Conservation (phyloP, 1,140 invertebrate species). For the Drusus annulatus region DNA sequence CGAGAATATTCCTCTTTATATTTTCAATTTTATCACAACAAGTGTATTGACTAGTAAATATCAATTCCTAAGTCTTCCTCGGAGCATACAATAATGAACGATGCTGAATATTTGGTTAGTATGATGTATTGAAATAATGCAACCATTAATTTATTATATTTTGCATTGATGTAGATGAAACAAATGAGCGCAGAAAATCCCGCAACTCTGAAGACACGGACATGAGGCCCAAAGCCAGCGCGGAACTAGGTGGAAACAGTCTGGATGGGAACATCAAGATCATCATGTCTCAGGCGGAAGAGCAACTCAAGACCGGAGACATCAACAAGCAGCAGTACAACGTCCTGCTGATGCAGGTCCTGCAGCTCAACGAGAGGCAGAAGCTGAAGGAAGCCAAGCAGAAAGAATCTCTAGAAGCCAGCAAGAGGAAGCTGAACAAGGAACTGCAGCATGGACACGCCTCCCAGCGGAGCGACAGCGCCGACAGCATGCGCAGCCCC, state of each 20-base stretch:
- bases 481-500: slow-evolving; percentile 30
- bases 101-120: too few species aligned
- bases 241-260: slow-evolving; percentile 68
- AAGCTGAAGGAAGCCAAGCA: slow-evolving; percentile 84
- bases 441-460: slow-evolving; percentile 52
- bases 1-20: too few species aligned
- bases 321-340: slow-evolving; percentile 87
- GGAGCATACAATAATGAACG: too few species aligned
- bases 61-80: too few species aligned
- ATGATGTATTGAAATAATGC: too few species aligned
- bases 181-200: slow-evolving; percentile 34
- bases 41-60: too few species aligned
- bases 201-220: slow-evolving; percentile 69
- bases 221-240: slow-evolving; percentile 58
- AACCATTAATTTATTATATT: not conserved
- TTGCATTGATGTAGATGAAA: slow-evolving; percentile 30
- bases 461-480: slow-evolving; percentile 52
- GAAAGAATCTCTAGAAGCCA: slow-evolving; percentile 73
- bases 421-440: slow-evolving; percentile 65
- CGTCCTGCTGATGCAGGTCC: slow-evolving; percentile 83
- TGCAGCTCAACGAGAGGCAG: slow-evolving; percentile 84
- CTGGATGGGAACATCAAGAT: slow-evolving; percentile 80
- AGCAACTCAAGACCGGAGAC: slow-evolving; percentile 82
- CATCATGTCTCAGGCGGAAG: slow-evolving; percentile 88
- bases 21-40: too few species aligned